Evolutionary conservation across 2,888 invertebrate species (phyloP).

Genomic region (Unio delphinus): DNA sequence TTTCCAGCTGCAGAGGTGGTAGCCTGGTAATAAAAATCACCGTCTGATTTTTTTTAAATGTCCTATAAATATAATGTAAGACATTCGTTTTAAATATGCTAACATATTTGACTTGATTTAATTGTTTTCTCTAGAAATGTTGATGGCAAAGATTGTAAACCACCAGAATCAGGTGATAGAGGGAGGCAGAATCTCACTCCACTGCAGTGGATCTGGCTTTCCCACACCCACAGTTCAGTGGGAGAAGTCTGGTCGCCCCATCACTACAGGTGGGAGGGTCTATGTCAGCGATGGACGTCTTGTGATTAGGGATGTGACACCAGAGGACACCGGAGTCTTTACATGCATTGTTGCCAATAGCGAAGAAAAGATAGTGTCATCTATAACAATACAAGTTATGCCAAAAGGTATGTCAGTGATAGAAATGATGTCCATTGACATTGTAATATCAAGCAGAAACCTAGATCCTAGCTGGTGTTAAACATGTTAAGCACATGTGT

Average conservation of each 20-base stretch:
- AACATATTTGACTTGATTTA: too few species aligned
- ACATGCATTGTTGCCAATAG: slow-evolving; percentile 59
- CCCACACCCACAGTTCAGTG: slow-evolving; percentile 52
- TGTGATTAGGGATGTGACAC: slow-evolving; percentile 47
- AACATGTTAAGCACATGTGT: too few species aligned
- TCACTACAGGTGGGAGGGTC: slow-evolving; percentile 40
- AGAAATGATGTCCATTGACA: not conserved
- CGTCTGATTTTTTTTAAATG: too few species aligned
- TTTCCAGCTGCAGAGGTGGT: too few species aligned
- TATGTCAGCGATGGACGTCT: slow-evolving; percentile 44
- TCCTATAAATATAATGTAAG: too few species aligned
- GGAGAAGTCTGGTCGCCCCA: slow-evolving; percentile 51
- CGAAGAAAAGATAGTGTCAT: slow-evolving; percentile 46
- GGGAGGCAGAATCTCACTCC: slow-evolving; percentile 55
- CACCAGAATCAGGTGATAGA: slow-evolving; percentile 50
- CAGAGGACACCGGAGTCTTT: slow-evolving; percentile 62
- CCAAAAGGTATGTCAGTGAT: slow-evolving; percentile 43
- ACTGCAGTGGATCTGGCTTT: slow-evolving; percentile 61
- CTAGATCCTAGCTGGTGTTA: too few species aligned
- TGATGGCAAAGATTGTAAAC: slow-evolving; percentile 51
- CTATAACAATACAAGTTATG: slow-evolving; percentile 54
- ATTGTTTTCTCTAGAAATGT: slow-evolving; percentile 41
- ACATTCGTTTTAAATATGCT: too few species aligned
- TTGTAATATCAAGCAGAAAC: too few species aligned
- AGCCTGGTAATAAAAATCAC: too few species aligned